Evolutionary conservation across 2,113 vertebrate genomes (phyloP), one percentile per base, ranked within the genome.

Genomic region (Meleagris gallopavo): DNA sequence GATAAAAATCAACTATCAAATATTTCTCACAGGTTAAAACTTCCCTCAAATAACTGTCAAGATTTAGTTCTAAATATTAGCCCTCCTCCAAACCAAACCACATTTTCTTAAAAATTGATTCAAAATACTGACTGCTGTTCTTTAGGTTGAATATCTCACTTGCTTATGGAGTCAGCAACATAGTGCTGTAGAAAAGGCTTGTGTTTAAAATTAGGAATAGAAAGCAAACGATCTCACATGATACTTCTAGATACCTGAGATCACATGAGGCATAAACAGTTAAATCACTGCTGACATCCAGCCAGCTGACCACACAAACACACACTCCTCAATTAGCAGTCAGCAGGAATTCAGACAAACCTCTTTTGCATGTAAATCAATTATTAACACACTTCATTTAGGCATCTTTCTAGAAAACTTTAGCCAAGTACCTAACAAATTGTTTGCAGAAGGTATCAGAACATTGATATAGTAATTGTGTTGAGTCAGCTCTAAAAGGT

Each of bases 361-460:
- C 81, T 94, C 78, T 17, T 97, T 95, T 91, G 79, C 94, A 95
- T 96, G 87, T 64, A 92, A 77, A 80, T 96, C 87, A 96, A 95
- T 96, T 88, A 97, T 95, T 95, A 96, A 92, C 96, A 88, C 92
- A 80, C 84, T 94, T 89, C 50, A 83, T 77, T 60, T 94, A 46
- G 84, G 87, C 85, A 78, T 92, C 87, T 89, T 89, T 95, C 95
- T 95, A 95, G 95, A 97, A 96, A 95, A 94, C 93, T 96, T 96
- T 97, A 97, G 96, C 95, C 84, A 96, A 92, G 61, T 88, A 91
- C 91, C 91, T 95, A 96, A 93, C 95, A 93, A 92, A 72, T 79
- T 97, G 96, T 97, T 97, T 97, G 94, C 96, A 95, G 89, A 97
- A 92, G 95, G 54, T 95, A 89, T 95, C 94, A 95, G 96, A 96